Evolutionary conservation across 2,113 vertebrate species (phyloP), one percentile per base, ranked within the genome.

Genomic region (Scolopax mira): DNA sequence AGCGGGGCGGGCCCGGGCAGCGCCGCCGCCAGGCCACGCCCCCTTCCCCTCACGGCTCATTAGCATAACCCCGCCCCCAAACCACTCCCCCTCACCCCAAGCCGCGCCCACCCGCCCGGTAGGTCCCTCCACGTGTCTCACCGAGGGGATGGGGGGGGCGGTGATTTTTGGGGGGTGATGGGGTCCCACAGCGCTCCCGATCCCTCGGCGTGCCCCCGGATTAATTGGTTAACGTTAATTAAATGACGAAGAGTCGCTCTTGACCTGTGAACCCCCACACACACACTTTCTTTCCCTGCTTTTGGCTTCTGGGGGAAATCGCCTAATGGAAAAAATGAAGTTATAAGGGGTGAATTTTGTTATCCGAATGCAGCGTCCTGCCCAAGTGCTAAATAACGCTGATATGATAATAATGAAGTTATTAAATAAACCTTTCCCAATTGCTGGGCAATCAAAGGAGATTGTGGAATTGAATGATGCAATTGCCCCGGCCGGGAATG

Each of bases 1-100:
- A 94, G 97, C 87, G 77, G 97, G 49, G 41, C 78, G 51, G 74
- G 13, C 8, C 28, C 60, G 82, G 97, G 10, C 85, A 65, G 78
- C 83, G 55, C 87, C 35, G 31, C 74, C 42, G n/a, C 71, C 62
- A 58, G 86, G 60, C 44, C 15, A 14, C 86, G 55, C 13, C 79
- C 67, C 92, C 13, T 21, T 16, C 48, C 3, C 21, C 62, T 7
- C 30, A 33, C 54, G 17, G 17, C 30, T 57, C 31, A 57, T 57
- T 31, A 21, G 7, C 55, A 57, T 57, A 57, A 17, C n/a, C 58
- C 6, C 77, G 33, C 44, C 79, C 44, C 8, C 46, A 4, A 11
- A 16, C 13, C 58, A 10, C 77, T 22, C 44, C 79, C 62, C 27
- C 23, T 17, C 28, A 52, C 42, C 49, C 55, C 7, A 14, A 7